Percentiles rank a stretch among this genome's conserved stretches.
phyloP scores from a whole-genome alignment of 2,888 invertebrate genomes.

The Elegia similella region DNA sequence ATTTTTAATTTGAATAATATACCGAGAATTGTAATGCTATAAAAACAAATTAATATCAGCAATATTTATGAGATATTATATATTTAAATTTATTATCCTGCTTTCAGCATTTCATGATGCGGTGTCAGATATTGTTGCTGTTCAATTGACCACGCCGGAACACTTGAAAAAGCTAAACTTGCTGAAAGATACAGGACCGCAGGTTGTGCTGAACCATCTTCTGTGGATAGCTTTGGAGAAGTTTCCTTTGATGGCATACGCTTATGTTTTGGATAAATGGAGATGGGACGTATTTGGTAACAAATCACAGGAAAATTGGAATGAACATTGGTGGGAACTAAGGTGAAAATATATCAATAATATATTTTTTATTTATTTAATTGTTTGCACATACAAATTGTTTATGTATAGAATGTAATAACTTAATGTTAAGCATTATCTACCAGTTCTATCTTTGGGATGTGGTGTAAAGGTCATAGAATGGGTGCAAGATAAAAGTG shows the following conservation, averaged over 20 bases:
- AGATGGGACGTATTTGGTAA: constrained; percentile 70
- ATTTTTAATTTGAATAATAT: no score
- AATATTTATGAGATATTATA: no score
- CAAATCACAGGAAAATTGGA: constrained; percentile 59
- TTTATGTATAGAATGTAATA: no score
- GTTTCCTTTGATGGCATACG: constrained; percentile 69
- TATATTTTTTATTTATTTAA: no score
- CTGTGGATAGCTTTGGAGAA: constrained; percentile 70
- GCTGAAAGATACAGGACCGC: constrained; percentile 53
- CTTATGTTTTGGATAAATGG: constrained; percentile 71
- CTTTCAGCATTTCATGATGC: constrained; percentile 83
- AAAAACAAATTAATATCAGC: no score
- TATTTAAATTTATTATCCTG: no score
- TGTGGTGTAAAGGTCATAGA: no score
- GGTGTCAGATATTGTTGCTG: constrained; percentile 82
- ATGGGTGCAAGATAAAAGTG: no score
- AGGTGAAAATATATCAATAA: constrained; percentile 44
- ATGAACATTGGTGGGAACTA: constrained; percentile 72
- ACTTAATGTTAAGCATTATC: no score
- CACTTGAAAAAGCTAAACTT: constrained; percentile 70
- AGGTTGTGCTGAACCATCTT: constrained; percentile 64
- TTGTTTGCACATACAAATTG: no score
- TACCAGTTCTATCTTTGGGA: no score
- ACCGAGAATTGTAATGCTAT: no score
- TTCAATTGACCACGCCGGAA: constrained; percentile 79